Evolutionary conservation across 2,888 invertebrate genomes (phyloP), one percentile per base, ranked within the genome.

Genomic region (Merodon equestris): DNA sequence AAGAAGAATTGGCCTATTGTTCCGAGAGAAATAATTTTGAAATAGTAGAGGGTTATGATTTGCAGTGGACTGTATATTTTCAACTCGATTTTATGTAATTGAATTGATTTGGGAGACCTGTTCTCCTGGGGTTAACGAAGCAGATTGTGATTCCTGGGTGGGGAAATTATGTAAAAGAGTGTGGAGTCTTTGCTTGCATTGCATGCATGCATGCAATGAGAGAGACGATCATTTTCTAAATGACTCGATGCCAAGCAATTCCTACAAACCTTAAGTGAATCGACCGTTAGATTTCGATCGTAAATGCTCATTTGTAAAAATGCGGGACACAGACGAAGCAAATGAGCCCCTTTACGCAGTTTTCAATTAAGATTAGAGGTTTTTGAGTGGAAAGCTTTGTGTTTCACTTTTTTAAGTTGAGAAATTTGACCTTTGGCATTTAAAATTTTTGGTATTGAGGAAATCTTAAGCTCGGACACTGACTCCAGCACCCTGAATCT

Each of bases 161-260:
- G n/a, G 13, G 0, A 13, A n/a, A 19, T 12, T 5, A 13, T 66
- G 54, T 17, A 73, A 58, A 9, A 60, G 61, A n/a, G 44, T 50
- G 27, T 61, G 54, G 15, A 27, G 67, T 5, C 53, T 50, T 51
- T 34, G 17, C 27, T 38, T 68, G 44, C 68, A 60, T 70, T 70
- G 47, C 60, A 70, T 10, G 42, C 27, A 13, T 45, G 44, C 17
- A n/a, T 9, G 9, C 27, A 10, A 13, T n/a, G 12, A 45, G 9
- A 42, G 15, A 14, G 9, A 12, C 53, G 38, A 53, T 53, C 36
- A 2, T 53, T 15, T 1, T 19, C 13, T 27, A 38, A 34, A 1
- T 47, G 15, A 2, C 19, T 36, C 17, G 27, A 12, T n/a, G 50
- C 14, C 13, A 58, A 13, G n/a, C 44, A 27, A 47, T 58, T 58